A percentile compares a stretch with the other conserved stretches of the same genome.
These are phyloP conservation scores for Microvelia longipes DNA, from an alignment of 1,140 invertebrate genomes.

Conservation along the genomic window DNA sequence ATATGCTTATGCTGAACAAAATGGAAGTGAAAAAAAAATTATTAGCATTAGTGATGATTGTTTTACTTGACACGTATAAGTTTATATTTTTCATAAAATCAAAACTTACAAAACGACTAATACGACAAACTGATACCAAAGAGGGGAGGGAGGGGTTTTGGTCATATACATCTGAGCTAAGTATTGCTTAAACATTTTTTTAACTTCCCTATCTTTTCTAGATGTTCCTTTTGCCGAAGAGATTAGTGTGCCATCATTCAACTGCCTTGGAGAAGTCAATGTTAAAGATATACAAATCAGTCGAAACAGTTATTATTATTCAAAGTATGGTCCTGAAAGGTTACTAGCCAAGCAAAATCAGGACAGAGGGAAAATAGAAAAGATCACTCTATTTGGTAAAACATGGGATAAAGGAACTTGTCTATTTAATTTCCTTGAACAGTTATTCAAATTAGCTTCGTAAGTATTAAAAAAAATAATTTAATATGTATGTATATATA, in stretches of 20 bases:
- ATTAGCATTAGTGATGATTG: too few species aligned
- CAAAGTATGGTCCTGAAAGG: background rate
- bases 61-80: too few species aligned
- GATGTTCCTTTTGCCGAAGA: background rate
- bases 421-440: background rate
- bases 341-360: background rate
- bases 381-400: slow-evolving; percentile 6
- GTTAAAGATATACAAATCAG: background rate
- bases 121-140: too few species aligned
- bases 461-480: slow-evolving; percentile 5
- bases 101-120: too few species aligned
- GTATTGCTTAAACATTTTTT: background rate
- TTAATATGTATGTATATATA: background rate
- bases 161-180: background rate
- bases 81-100: too few species aligned
- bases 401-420: slow-evolving; percentile 11
- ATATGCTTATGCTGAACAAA: too few species aligned
- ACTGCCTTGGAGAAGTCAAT: slow-evolving; percentile 11
- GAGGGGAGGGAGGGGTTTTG: too few species aligned
- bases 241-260: slow-evolving; percentile 1
- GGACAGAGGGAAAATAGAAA: background rate
- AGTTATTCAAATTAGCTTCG: slow-evolving; percentile 12
- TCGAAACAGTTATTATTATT: background rate
- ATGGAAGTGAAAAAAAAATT: too few species aligned
- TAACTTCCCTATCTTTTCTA: background rate